Evolutionary conservation across 2,888 invertebrate genomes (phyloP), one percentile per base, ranked within the genome.

Genomic region (Coremacera marginata): DNA sequence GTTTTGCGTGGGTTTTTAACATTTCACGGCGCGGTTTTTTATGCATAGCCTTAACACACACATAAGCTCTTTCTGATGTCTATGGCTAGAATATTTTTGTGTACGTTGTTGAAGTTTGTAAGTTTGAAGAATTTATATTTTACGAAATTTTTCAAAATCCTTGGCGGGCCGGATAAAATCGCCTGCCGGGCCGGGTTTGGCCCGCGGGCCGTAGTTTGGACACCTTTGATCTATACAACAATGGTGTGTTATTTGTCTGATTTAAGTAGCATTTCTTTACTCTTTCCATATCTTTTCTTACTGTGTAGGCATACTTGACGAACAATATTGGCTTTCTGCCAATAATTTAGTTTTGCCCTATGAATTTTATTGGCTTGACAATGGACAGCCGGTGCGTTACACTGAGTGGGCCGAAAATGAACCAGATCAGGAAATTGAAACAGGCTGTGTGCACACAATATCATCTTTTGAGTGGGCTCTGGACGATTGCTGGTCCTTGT

Each of bases 241-340:
- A 67, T 44, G 67, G 67, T 67, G 37, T 11, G 44, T 31, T 11
- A 19, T 19, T 9, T 19, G 16, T 9, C 16, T 7, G n/a, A n/a
- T 55, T 22, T n/a, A 7, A 7, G 9, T 7, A 19, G 3, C 7
- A 3, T 57, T 55, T 22, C 19, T 22, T 25, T 22, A 16, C 16
- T 55, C n/a, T 52, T 14, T 52, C 52, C 55, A 55, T 5, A n/a
- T 37, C 8, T 37, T 55, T 7, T 55, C 16, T 22, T 5, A 22
- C 57, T 9, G 7, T 57, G 4, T n/a, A 57, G 8, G 57, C 71
- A 14, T 80, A 31, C 81, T 79, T 0, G 27, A 51, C 7, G 72
- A 72, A 34, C 71, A 72, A 3, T 84, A 83, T 57, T 84, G 84
- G 84, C 62, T 84, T 5, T 82, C 83, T 0, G 83, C 81, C 62